Evolutionary conservation across 2,888 invertebrate genomes (phyloP).

Genomic region (Nemapogon koenigi): DNA sequence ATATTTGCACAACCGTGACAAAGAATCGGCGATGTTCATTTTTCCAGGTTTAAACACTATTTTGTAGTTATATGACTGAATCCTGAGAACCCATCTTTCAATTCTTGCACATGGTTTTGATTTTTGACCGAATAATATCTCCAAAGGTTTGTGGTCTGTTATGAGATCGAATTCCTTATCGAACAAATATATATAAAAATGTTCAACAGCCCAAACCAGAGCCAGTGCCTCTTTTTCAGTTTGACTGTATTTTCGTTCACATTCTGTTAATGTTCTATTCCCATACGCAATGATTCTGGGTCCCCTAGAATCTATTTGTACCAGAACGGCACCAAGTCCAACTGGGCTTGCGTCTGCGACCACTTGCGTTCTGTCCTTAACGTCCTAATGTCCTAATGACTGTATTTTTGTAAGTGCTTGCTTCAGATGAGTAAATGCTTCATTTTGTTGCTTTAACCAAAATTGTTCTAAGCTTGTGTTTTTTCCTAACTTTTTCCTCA

Average conservation of each 20-base stretch:
- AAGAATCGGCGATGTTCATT: slow-evolving; percentile 23
- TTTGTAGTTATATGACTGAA: too few relatives aligned
- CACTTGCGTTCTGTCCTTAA: slow-evolving; percentile 21
- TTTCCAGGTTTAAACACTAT: slow-evolving; percentile 17
- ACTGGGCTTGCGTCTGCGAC: slow-evolving; percentile 29
- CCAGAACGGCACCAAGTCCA: slow-evolving; percentile 24
- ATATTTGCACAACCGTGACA: slow-evolving; percentile 19
- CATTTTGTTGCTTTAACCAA: too few relatives aligned
- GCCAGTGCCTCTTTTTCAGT: slow-evolving; percentile 23
- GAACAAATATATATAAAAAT: slow-evolving; percentile 33
- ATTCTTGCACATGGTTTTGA: slow-evolving; percentile 21
- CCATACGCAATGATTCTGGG: slow-evolving; percentile 31
- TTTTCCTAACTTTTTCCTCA: slow-evolving; percentile 7
- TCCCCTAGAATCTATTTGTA: slow-evolving; percentile 19
- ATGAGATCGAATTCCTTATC: slow-evolving; percentile 32
- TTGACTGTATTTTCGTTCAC: slow-evolving; percentile 26
- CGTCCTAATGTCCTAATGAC: slow-evolving; percentile 24
- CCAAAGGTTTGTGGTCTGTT: slow-evolving; percentile 22
- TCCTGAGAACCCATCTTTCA: too few relatives aligned
- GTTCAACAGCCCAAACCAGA: slow-evolving; percentile 23
- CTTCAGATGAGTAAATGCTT: too few relatives aligned
- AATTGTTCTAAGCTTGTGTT: too few relatives aligned
- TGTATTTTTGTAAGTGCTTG: slow-evolving; percentile 21
- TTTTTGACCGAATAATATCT: slow-evolving; percentile 20
- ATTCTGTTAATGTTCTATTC: slow-evolving; percentile 26